These are phyloP conservation scores for Drosophila sucinea DNA, from an alignment of 1,140 invertebrate species.

Conservation along the genomic window DNA sequence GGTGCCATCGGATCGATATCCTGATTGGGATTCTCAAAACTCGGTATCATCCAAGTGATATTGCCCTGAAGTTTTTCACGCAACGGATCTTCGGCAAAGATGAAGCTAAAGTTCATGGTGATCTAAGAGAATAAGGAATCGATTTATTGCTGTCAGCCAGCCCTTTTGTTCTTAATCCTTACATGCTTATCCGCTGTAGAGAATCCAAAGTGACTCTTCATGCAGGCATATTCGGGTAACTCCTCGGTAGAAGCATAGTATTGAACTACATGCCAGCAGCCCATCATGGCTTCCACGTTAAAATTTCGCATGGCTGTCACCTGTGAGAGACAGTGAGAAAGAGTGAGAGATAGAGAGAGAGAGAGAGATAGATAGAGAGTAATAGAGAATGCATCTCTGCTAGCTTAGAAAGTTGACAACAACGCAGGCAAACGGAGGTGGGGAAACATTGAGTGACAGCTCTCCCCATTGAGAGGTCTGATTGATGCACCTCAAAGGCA, in stretches of 20 bases:
- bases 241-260: slow-evolving; percentile 94
- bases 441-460: slow-evolving; percentile 16
- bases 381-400: slow-evolving; percentile 12
- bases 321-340: slow-evolving; percentile 39
- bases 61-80: slow-evolving; percentile 91
- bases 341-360: background rate
- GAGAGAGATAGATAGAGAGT: background rate
- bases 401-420: slow-evolving; percentile 17
- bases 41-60: slow-evolving; percentile 92
- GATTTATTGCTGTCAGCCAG: background rate
- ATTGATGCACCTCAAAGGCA: slow-evolving; percentile 55
- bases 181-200: slow-evolving; percentile 77
- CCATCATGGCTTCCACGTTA: slow-evolving; percentile 86
- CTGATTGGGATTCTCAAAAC: slow-evolving; percentile 87
- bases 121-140: slow-evolving; percentile 81
- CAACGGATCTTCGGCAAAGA: slow-evolving; percentile 91
- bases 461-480: slow-evolving; percentile 31
- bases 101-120: slow-evolving; percentile 94
- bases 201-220: slow-evolving; percentile 89
- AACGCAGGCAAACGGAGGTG: background rate
- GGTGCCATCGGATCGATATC: slow-evolving; percentile 89
- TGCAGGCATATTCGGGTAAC: slow-evolving; percentile 91
- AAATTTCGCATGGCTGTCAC: slow-evolving; percentile 85
- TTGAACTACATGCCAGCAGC: slow-evolving; percentile 92
- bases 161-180: background rate